Percentiles rank a stretch among this genome's conserved stretches.
These are phyloP conservation scores for Endotricha flammealis DNA, from an alignment of 2,888 invertebrate genomes.

Conservation along the genomic window DNA sequence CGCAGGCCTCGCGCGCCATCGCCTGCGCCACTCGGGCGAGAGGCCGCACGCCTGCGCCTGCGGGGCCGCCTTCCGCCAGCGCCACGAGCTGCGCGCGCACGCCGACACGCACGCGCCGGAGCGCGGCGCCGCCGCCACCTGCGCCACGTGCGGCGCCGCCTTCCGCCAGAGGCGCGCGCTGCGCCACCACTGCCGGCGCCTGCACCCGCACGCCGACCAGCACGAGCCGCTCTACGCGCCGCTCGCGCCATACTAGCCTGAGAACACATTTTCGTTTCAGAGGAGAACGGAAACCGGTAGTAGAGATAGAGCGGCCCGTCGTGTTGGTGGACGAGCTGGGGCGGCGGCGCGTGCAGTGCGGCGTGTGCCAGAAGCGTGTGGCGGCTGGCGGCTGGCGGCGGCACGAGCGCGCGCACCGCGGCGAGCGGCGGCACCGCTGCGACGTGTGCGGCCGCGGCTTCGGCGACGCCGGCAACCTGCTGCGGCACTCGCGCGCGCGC, in stretches of 20 bases:
- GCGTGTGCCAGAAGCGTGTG: constrained; percentile 50
- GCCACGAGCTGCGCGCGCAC: constrained; percentile 78
- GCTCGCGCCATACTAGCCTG: constrained; percentile 6
- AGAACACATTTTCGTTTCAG: neutral
- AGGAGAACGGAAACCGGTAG: neutral
- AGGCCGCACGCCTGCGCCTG: constrained; percentile 80
- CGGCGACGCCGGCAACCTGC: constrained; percentile 65
- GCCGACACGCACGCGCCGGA: constrained; percentile 5
- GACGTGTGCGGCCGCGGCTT: constrained; percentile 73
- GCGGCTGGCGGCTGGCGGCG: constrained; percentile 50
- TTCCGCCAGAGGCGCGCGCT: constrained; percentile 66
- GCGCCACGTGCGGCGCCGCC: constrained; percentile 72
- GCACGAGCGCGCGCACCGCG: constrained; percentile 64
- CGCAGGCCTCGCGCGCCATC: constrained; percentile 75
- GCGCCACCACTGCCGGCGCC: constrained; percentile 63
- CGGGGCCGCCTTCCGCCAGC: constrained; percentile 76
- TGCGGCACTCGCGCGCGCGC: constrained; percentile 67
- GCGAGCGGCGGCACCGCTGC: constrained; percentile 62
- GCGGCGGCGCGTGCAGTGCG: constrained; percentile 41
- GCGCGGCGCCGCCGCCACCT: constrained; percentile 72
- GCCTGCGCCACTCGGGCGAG: constrained; percentile 80
- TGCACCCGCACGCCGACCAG: constrained; percentile 37
- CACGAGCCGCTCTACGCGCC: constrained; percentile 8
- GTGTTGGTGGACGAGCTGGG: neutral
- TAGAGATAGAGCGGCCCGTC: neutral